Evolutionary conservation across 2,113 vertebrate species (phyloP).

Genomic region (Heliornis fulica): DNA sequence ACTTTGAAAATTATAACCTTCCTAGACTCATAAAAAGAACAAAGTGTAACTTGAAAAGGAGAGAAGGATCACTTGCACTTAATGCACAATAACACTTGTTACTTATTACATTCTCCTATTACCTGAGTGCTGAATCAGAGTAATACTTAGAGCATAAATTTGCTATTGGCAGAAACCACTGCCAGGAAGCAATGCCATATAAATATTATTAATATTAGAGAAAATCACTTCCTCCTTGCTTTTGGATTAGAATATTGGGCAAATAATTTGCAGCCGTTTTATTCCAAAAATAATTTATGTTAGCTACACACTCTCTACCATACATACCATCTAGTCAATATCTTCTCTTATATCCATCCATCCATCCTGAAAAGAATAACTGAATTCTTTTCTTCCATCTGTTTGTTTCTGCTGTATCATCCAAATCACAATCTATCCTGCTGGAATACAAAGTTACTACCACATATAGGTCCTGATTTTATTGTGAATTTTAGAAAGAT

Average conservation of each 20-base stretch:
- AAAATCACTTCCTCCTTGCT: neutral
- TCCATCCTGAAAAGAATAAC: too few relatives aligned
- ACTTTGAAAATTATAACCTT: neutral
- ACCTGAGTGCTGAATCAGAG: neutral
- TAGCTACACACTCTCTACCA: rapidly evolving
- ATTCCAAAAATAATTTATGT: neutral
- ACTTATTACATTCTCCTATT: neutral
- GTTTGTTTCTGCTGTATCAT: too few relatives aligned
- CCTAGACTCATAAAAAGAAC: neutral
- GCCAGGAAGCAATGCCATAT: neutral
- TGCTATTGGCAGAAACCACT: neutral
- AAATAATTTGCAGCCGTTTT: neutral
- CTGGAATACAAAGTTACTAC: neutral
- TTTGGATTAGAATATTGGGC: neutral
- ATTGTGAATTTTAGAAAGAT: neutral
- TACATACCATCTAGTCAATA: neutral
- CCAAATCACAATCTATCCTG: neutral
- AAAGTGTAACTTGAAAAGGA: neutral
- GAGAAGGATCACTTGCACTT: neutral
- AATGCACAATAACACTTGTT: neutral
- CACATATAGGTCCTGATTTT: rapidly evolving
- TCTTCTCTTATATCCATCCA: neutral
- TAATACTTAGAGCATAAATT: neutral
- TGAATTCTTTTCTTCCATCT: neutral
- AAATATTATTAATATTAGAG: neutral